Evolutionary conservation across 2,113 vertebrate species (phyloP).

Genomic region (Pseudolaguvia tuberculata): DNA sequence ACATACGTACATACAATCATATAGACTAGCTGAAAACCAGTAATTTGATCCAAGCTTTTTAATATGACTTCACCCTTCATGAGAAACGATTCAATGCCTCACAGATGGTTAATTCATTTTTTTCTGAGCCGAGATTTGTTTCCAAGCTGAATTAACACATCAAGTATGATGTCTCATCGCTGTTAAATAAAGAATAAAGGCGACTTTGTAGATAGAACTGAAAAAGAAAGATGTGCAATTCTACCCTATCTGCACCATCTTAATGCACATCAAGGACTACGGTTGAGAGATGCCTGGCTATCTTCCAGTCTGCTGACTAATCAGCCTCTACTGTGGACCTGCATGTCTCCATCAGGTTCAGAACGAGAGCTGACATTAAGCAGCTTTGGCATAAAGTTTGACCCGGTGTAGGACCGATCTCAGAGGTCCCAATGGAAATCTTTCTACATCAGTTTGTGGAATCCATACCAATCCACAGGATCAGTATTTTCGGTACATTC

Average conservation of each 20-base stretch:
- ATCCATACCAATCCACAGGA: background rate
- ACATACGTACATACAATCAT: constrained; percentile 3
- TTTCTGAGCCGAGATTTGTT: background rate
- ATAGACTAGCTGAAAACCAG: background rate
- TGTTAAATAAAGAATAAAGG: background rate
- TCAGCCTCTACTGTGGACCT: constrained; percentile 49
- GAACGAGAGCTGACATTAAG: constrained; percentile 30
- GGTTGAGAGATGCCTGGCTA: constrained; percentile 51
- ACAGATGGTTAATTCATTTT: constrained; percentile 11
- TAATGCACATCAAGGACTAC: background rate
- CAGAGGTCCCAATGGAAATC: background rate
- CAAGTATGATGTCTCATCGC: background rate
- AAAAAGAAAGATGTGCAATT: background rate
- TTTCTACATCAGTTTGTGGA: background rate
- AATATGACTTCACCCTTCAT: background rate
- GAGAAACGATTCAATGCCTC: background rate
- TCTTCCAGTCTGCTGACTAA: constrained; percentile 59
- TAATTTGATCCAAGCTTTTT: background rate
- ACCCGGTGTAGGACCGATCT: background rate
- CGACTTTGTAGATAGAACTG: constrained; percentile 4
- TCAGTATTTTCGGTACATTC: no score
- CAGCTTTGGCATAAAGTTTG: background rate
- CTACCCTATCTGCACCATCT: constrained; percentile 16
- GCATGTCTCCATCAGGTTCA: constrained; percentile 19
- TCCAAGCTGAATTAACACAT: background rate